These are phyloP conservation scores for Threskiornis aethiopicus DNA, from an alignment of 2,797 vertebrate genomes.

Conservation along the genomic window DNA sequence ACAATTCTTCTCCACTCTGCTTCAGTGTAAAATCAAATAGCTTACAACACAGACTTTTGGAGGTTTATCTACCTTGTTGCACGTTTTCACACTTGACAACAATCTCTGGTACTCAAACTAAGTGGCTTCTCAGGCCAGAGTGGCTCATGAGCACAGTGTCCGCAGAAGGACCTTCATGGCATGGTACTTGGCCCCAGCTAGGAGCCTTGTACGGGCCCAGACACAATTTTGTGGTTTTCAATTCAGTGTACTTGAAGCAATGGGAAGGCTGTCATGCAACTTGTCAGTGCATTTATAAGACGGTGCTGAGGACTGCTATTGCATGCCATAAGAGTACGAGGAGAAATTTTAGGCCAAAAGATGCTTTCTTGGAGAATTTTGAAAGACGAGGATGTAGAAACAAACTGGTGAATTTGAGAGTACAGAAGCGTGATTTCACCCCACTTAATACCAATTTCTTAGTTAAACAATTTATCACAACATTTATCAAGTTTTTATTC, in stretches of 20 bases:
- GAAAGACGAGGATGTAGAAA: neutral
- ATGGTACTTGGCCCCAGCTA: neutral
- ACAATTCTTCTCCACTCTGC: neutral
- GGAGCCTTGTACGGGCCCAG: neutral
- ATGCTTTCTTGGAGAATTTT: neutral
- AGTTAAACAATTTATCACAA: neutral
- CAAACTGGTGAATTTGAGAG: neutral
- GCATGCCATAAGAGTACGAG: rapidly evolving
- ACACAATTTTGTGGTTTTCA: neutral
- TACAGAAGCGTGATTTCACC: neutral
- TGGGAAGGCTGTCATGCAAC: neutral
- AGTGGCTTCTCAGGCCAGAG: neutral
- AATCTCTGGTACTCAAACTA: neutral
- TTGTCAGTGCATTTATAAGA: neutral
- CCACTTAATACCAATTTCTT: neutral
- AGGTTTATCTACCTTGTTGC: rapidly evolving
- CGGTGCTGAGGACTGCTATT: neutral
- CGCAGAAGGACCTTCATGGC: neutral
- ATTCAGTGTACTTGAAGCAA: neutral
- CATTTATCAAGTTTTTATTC: neutral
- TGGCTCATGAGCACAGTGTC: rapidly evolving
- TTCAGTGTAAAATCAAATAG: neutral
- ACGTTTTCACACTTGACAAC: neutral
- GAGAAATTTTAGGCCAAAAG: neutral
- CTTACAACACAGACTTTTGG: neutral